phyloP scores from a whole-genome alignment of 2,888 invertebrate genomes.

The Actias luna region DNA sequence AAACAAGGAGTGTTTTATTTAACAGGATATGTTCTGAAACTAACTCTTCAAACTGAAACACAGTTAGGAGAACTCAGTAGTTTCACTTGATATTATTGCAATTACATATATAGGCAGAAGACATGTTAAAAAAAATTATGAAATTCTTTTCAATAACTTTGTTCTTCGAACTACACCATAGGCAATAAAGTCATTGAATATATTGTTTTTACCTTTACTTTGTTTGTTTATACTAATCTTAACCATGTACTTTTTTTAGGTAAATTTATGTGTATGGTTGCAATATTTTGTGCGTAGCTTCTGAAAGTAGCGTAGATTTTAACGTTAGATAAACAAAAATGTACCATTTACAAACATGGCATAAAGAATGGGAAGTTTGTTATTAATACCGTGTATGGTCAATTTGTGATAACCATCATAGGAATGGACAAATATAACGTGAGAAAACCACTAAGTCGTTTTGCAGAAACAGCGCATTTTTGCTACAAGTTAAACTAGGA shows the following conservation, averaged over 20 bases:
- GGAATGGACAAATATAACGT: conserved; percentile 10
- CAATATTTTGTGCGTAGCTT: background rate
- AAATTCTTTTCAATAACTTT: too few species aligned
- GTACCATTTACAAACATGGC: conserved; percentile 10
- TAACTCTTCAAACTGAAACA: too few species aligned
- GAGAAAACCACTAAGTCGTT: conserved; percentile 5
- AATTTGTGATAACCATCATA: conserved; percentile 8
- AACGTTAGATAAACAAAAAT: conserved; percentile 4
- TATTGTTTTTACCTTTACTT: too few species aligned
- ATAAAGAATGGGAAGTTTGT: conserved; percentile 6
- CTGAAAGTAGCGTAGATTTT: conserved; percentile 4
- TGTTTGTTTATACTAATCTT: too few species aligned
- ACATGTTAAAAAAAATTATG: too few species aligned
- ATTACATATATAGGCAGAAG: too few species aligned
- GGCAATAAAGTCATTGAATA: too few species aligned
- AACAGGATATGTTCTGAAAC: too few species aligned
- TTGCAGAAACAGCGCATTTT: background rate
- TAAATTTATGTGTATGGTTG: background rate
- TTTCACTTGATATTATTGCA: too few species aligned
- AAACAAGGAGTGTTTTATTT: too few species aligned
- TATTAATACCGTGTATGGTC: conserved; percentile 7
- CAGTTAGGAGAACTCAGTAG: too few species aligned
- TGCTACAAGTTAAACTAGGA: background rate
- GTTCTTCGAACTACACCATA: too few species aligned
- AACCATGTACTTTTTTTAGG: background rate